Evolutionary conservation across 2,888 invertebrate species (phyloP), one percentile per base, ranked within the genome.

Genomic region (Troides aeacus): DNA sequence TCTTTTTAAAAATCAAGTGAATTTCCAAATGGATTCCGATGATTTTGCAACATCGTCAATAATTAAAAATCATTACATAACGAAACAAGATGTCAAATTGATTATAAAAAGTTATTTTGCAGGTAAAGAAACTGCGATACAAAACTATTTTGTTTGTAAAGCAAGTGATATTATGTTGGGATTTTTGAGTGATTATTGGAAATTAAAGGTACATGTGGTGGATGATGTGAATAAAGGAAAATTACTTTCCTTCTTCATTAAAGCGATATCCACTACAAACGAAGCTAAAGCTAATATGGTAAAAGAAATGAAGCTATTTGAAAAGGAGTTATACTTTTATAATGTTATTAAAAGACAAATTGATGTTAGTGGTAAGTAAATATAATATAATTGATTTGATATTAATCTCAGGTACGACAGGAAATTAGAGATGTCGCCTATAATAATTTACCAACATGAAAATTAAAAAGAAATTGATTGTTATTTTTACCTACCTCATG

Each of bases 131-230:
- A 73, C 73, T 36, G 50, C 71, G 8, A 72, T 85, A 64, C 74
- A 81, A 68, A 77, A 79, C 30, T 90, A 84, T 74, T 70, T 61
- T 39, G 72, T 88, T 15, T 62, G 77, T 30, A 81, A 79, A 66
- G 90, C 91, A 2, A 91, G 89, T 77, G 84, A 87, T 17, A 88
- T 87, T 76, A 90, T 92, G 89, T 76, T 92, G 69, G 92, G 92
- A 23, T 92, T 88, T 73, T 73, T 90, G 42, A 79, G 85, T n/a
- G 92, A 92, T 74, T 90, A 92, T 76, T 88, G 85, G 84, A 91
- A 84, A 80, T 75, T 92, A 1, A 78, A 83, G 78, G 83, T 92
- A 18, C 70, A 75, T 66, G 56, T 81, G 39, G 68, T 79, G 53
- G 74, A 73, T 12, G 73, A 77, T 64, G 72, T 77, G 12, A 73